These are phyloP conservation scores for Helicolenus hilgendorfi DNA, from an alignment of 2,797 vertebrate genomes.

Conservation along the genomic window DNA sequence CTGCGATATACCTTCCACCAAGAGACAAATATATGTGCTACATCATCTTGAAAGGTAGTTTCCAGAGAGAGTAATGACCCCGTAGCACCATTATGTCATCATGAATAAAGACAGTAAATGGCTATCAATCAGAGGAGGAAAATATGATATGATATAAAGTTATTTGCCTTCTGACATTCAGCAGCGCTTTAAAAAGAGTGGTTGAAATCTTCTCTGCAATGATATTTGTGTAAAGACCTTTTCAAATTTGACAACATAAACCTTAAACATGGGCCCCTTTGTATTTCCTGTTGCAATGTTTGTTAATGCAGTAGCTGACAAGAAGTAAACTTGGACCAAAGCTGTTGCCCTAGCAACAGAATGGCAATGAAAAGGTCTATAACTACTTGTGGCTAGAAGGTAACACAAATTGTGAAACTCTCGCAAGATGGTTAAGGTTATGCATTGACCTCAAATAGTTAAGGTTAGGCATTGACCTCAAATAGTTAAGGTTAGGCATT, in stretches of 20 bases:
- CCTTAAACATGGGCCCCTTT: too few species aligned
- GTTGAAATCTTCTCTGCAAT: slow-evolving; percentile 4
- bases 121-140: not conserved
- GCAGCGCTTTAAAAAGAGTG: not conserved
- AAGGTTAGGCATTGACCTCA: too few species aligned
- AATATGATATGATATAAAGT: not conserved
- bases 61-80: not conserved
- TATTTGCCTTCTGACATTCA: not conserved
- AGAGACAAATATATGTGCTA: not conserved
- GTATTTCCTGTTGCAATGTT: too few species aligned
- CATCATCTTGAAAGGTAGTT: not conserved
- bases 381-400: not conserved
- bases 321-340: too few species aligned
- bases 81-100: not conserved
- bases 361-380: not conserved
- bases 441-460: too few species aligned
- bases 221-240: not conserved
- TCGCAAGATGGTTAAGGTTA: too few species aligned
- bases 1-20: not conserved
- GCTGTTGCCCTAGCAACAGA: too few species aligned
- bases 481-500: too few species aligned
- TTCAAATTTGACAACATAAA: too few species aligned
- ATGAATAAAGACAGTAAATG: not conserved
- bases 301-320: too few species aligned
- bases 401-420: too few species aligned